These are phyloP conservation scores for Myotis findleyi DNA, from an alignment of 2,797 vertebrate genomes.

Conservation along the genomic window DNA sequence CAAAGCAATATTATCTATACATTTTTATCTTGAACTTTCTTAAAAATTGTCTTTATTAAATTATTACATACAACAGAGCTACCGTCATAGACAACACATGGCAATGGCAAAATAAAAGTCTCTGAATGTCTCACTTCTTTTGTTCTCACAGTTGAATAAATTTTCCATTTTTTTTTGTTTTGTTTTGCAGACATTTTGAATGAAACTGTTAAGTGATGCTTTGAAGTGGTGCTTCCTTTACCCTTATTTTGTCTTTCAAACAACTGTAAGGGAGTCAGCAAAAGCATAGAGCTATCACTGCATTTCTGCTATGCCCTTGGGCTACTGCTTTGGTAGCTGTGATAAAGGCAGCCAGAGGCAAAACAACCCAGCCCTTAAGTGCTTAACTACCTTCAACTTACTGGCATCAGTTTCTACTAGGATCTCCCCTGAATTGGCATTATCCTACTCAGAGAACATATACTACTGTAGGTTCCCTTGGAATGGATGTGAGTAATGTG, in stretches of 20 bases:
- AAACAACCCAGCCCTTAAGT: not conserved
- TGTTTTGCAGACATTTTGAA: no score
- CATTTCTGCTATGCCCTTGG: not conserved
- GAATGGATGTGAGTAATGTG: not conserved
- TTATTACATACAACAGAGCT: not conserved
- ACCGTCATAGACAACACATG: not conserved
- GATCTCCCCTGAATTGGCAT: not conserved
- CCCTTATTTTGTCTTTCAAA: not conserved
- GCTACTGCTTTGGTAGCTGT: not conserved
- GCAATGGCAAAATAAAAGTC: no score
- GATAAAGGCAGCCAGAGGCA: not conserved
- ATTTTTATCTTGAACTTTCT: not conserved
- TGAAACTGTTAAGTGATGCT: not conserved
- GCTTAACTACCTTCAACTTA: not conserved
- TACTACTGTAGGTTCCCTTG: not conserved
- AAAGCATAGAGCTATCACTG: not conserved
- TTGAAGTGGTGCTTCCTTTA: not conserved
- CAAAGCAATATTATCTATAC: not conserved
- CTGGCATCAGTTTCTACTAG: not conserved
- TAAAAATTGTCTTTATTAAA: not conserved
- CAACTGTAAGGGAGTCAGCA: not conserved
- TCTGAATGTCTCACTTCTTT: no score
- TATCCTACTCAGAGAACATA: not conserved
- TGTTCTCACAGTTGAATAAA: no score
- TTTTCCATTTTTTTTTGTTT: no score